A percentile compares a stretch with the other conserved stretches of the same genome.
Conservation (phyloP, 2,113 vertebrate genomes). For the Marcusenius ussheri region DNA sequence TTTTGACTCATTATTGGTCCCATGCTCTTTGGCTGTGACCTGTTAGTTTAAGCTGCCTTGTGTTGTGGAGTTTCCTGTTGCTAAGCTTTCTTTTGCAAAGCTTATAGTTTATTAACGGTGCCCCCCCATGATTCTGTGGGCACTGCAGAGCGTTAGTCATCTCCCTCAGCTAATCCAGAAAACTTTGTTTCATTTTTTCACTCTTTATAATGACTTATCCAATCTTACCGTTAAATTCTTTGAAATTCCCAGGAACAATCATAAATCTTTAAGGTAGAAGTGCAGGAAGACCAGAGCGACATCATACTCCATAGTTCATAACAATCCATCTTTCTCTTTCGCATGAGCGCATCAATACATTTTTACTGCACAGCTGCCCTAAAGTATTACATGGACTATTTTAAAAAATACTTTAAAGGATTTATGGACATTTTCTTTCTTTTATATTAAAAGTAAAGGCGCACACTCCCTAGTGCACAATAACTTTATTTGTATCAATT, state of each 20-base stretch:
- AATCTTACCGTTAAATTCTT: slow-evolving; percentile 37
- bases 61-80: slow-evolving; percentile 27
- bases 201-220: slow-evolving; percentile 35
- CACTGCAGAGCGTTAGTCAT: neutral
- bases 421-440: neutral
- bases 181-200: slow-evolving; percentile 11
- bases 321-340: slow-evolving; percentile 10
- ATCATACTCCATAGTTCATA: slow-evolving; percentile 22
- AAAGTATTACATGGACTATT: slow-evolving; percentile 17
- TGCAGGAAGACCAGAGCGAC: slow-evolving; percentile 18
- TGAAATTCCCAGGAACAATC: slow-evolving; percentile 26
- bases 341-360: slow-evolving; percentile 7
- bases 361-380: slow-evolving; percentile 17
- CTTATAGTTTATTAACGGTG: slow-evolving; percentile 25
- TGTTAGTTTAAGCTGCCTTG: slow-evolving; percentile 24
- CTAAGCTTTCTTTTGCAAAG: slow-evolving; percentile 19
- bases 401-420: neutral
- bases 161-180: slow-evolving; percentile 6
- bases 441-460: neutral
- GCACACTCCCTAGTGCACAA: neutral
- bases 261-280: slow-evolving; percentile 23
- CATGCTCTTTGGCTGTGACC: slow-evolving; percentile 21
- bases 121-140: slow-evolving; percentile 7
- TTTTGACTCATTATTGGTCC: slow-evolving; percentile 5
- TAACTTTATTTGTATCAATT: neutral